Evolutionary conservation across 2,113 vertebrate species (phyloP).

Genomic region (Cyanoliseus patagonus): DNA sequence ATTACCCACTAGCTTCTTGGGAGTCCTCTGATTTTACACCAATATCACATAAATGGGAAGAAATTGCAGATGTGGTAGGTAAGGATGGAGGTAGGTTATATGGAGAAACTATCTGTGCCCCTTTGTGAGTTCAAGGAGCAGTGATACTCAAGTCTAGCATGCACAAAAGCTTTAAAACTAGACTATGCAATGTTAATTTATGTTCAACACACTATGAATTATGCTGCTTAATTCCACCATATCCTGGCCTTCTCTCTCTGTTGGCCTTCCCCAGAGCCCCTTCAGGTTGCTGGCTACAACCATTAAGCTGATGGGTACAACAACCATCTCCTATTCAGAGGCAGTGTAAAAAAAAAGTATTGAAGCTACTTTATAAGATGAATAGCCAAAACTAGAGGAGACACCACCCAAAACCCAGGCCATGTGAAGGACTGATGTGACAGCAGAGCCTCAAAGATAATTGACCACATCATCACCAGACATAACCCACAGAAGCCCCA

Average conservation of each 20-base stretch:
- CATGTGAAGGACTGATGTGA: fast-evolving
- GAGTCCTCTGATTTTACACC: background rate
- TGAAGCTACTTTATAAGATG: background rate
- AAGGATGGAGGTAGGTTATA: background rate
- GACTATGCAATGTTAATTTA: background rate
- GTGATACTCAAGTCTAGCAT: background rate
- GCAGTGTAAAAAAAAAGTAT: background rate
- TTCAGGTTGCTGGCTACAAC: background rate
- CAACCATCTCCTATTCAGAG: background rate
- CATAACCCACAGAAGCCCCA: background rate
- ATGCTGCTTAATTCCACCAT: background rate
- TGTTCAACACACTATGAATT: background rate
- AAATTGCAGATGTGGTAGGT: background rate
- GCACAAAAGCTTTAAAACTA: background rate
- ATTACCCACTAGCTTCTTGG: background rate
- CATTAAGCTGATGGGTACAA: background rate
- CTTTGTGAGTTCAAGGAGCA: fast-evolving
- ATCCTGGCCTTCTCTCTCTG: background rate
- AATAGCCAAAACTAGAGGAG: background rate
- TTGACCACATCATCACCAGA: background rate
- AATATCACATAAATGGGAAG: background rate
- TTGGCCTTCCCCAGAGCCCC: background rate
- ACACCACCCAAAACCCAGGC: background rate
- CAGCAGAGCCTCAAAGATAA: background rate
- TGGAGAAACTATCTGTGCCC: background rate